Evolutionary conservation across 2,113 vertebrate genomes (phyloP).

Genomic region (Tympanuchus pallidicinctus): DNA sequence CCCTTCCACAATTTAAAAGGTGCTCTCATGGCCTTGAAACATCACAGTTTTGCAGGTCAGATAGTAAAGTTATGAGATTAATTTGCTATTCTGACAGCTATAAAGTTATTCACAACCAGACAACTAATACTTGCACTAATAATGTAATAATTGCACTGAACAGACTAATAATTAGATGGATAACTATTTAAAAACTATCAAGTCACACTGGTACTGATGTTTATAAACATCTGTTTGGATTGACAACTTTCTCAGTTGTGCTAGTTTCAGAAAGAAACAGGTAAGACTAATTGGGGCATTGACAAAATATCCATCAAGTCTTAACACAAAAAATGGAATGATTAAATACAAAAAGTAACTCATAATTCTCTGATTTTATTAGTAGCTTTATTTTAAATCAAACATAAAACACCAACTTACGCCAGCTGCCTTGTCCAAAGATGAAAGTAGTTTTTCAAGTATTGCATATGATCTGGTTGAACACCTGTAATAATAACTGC

Average conservation of each 20-base stretch:
- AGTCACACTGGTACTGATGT: neutral
- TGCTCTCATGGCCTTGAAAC: neutral
- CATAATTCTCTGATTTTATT: neutral
- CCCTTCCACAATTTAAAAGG: neutral
- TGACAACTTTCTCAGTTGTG: neutral
- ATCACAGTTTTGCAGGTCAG: neutral
- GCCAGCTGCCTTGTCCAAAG: conserved; percentile 88
- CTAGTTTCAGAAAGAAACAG: neutral
- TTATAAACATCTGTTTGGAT: neutral
- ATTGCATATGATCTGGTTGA: conserved; percentile 79
- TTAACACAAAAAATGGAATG: neutral
- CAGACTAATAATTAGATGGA: neutral
- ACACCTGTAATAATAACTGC: conserved; percentile 90
- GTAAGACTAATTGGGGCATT: neutral
- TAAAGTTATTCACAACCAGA: neutral
- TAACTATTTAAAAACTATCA: neutral
- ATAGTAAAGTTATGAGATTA: neutral
- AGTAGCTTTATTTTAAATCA: neutral
- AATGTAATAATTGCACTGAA: neutral
- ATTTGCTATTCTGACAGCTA: neutral
- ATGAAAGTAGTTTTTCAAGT: conserved; percentile 84
- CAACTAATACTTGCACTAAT: neutral
- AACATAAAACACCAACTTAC: conserved; percentile 78
- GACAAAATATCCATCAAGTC: neutral
- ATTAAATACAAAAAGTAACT: neutral